Base-by-base conservation (phyloP, 2,888 invertebrate genomes). In the Exocentrus adspersus region DNA sequence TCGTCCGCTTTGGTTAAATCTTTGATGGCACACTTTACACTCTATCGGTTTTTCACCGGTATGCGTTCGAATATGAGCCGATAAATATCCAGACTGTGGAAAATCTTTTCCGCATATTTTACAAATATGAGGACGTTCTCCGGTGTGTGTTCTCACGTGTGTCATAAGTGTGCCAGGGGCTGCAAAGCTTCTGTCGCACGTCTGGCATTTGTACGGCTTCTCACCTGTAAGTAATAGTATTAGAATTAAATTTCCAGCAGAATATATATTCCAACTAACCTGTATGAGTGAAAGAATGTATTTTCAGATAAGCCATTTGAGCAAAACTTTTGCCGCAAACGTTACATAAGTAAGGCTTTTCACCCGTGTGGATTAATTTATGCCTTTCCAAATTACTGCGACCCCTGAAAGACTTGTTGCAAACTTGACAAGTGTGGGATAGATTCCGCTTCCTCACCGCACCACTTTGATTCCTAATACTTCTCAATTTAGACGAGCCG, bases 361-460 rank as follows among this genome's bases (percentile, higher is more conserved):
- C 78, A 2, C 78, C 78, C 9, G 78, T 78, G 64, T 79, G 79
- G 6, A 70, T 75, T n/a, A 78, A 59, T 70, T 75, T 77, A 51
- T 80, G 79, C 19, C 78, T 64, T 60, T 77, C 74, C 43, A 79
- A 71, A 56, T 77, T 78, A 58, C 77, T 77, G 46, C 76, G 75
- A 64, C 76, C 77, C 7, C 76, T 70, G 65, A 79, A 79, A 4
- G 76, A 73, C 69, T 79, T 79, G 45, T 74, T 69, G 64, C 79
- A 79, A 41, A 76, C 73, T 32, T 73, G 66, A 54, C 79, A 79
- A 28, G 76, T 78, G 20, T 67, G 71, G 19, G 75, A 70, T 59
- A 69, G 53, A 51, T 72, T 72, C 5, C 69, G 62, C 58, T 74
- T 72, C 60, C 72, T 74, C n/a, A 51, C 60, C 6, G 68, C 70